Evolutionary conservation across 2,797 vertebrate genomes (phyloP), one percentile per base, ranked within the genome.

Genomic region (Lepilemur ruficaudatus): DNA sequence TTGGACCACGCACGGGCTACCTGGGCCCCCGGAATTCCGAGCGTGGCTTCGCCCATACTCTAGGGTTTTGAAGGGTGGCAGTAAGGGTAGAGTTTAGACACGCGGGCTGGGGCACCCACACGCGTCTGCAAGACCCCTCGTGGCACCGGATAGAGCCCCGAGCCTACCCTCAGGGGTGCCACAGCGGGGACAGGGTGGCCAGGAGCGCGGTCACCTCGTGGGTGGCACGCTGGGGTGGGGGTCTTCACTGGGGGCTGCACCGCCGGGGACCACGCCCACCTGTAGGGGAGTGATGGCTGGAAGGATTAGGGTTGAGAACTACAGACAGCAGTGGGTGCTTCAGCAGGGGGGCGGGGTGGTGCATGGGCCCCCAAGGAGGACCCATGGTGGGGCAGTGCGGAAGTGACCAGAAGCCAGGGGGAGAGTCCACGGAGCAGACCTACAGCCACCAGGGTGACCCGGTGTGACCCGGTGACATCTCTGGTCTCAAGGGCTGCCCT

Each of bases 1-100:
- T 17, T 1, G 28, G 30, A 46, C 38, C 46, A n/a, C 0, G 8
- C 14, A 7, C 23, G 0, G 0, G 35, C 43, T 12, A 35, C 69
- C 41, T 18, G 11, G 55, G 13, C 63, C 22, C 10, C 59, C 12
- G 18, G 25, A 38, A 18, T 25, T 28, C 30, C 3, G 1, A 8
- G 8, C 2, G 0, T 41, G 30, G 70, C 22, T 63, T 43, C 1
- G 1, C 23, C 48, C 4, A 28, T 9, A 46, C 22, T 22, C 73
- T 32, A 30, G 52, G 32, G 38, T 72, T 73, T 38, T 63, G 20
- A 75, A 55, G 50, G 23, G 4, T 10, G 10, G 14, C 38, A 3
- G n/a, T 0, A 9, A 7, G 10, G 1, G 25, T 1, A 59, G n/a
- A 59, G 46, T 3, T 12, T 48, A 23, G 67, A 30, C 38, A 25